Evolutionary conservation across 2,888 invertebrate species (phyloP).

Genomic region (Hirtodrosophila trivittata): DNA sequence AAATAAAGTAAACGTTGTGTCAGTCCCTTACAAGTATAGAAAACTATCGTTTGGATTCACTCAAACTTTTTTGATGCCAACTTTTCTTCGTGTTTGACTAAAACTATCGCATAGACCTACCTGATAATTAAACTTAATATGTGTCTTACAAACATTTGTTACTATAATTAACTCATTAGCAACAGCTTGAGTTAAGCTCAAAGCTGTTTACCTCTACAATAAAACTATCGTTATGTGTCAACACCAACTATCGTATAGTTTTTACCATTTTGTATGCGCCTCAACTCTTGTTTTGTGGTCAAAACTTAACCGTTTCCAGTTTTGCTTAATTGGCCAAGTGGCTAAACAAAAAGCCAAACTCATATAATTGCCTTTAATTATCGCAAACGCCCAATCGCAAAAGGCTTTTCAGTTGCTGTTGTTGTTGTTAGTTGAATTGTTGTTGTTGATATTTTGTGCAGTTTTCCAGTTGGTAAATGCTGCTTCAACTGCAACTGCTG

Average conservation of each 20-base stretch:
- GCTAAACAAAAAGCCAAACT: constrained; percentile 59
- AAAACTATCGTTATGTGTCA: constrained; percentile 8
- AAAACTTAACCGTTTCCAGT: constrained; percentile 52
- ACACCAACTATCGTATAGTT: constrained; percentile 6
- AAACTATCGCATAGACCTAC: no score
- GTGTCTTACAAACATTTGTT: no score
- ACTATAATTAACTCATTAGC: no score
- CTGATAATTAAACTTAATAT: no score
- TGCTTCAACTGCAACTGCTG: constrained; percentile 4
- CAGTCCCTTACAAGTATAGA: no score
- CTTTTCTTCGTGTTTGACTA: no score
- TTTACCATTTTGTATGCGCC: neutral
- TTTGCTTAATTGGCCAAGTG: constrained; percentile 71
- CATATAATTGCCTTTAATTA: constrained; percentile 80
- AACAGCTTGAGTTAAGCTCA: no score
- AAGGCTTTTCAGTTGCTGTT: constrained; percentile 41
- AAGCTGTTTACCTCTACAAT: no score
- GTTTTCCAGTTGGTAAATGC: constrained; percentile 16
- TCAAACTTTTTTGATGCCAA: no score
- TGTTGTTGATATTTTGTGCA: constrained; percentile 18
- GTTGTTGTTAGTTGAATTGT: constrained; percentile 21
- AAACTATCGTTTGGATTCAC: no score
- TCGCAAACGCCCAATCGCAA: constrained; percentile 81
- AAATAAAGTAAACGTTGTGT: no score
- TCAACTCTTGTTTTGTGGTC: constrained; percentile 14